Evolutionary conservation across 2,113 vertebrate species (phyloP).

Genomic region (Notarius lentiginosus): DNA sequence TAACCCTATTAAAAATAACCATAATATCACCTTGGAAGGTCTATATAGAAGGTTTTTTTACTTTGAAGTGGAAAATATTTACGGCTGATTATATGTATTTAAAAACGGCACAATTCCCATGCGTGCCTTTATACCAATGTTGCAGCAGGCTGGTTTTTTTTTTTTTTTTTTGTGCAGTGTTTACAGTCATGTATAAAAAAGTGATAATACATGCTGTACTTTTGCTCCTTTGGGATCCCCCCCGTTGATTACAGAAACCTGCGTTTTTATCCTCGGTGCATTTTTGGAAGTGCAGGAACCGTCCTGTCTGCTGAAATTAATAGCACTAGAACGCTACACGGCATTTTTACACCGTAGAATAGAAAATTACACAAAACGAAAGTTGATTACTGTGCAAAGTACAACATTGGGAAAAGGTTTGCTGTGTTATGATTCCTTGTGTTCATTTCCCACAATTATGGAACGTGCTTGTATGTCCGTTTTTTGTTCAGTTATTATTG

Average conservation of each 20-base stretch:
- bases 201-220: conserved; percentile 2
- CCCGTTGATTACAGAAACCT: background rate
- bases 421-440: conserved; percentile 14
- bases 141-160: conserved; percentile 1
- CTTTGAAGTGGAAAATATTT: background rate
- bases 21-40: background rate
- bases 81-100: background rate
- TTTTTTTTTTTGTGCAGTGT: conserved; percentile 8
- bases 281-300: conserved; percentile 22
- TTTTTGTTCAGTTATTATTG: conserved; percentile 36
- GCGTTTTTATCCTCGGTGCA: background rate
- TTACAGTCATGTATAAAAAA: conserved; percentile 15
- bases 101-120: background rate
- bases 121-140: conserved; percentile 15
- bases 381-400: background rate
- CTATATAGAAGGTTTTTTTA: background rate
- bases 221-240: background rate
- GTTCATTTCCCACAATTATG: conserved; percentile 51
- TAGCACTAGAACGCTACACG: background rate
- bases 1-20: background rate
- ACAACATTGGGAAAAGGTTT: background rate
- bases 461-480: conserved; percentile 57
- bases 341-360: background rate
- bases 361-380: background rate
- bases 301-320: background rate